Evolutionary conservation across 1,140 invertebrate species (phyloP).

Genomic region (Mya arenaria): DNA sequence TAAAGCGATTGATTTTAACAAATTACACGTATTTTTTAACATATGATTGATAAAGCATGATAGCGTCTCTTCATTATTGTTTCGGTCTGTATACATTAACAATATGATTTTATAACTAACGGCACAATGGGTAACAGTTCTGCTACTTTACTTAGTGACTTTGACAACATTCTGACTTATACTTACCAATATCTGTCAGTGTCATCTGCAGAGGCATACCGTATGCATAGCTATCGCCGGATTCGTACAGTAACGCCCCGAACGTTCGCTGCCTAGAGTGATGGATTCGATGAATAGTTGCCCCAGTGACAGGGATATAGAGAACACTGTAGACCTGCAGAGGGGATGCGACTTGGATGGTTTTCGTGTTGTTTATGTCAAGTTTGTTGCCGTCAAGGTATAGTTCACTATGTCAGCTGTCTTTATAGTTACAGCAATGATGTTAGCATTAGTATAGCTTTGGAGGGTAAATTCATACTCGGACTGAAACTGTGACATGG

Average conservation of each 20-base stretch:
- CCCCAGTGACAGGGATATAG: not conserved
- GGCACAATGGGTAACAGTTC: no score
- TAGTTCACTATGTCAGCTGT: not conserved
- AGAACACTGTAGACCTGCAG: not conserved
- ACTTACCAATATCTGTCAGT: not conserved
- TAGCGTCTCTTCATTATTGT: no score
- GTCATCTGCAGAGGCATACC: not conserved
- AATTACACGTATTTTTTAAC: no score
- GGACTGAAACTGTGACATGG: not conserved
- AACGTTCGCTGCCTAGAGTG: not conserved
- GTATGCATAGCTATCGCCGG: not conserved
- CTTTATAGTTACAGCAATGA: not conserved
- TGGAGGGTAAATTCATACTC: not conserved
- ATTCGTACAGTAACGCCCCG: conserved; percentile 2
- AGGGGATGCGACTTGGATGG: not conserved
- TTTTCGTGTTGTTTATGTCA: not conserved
- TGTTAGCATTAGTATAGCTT: not conserved
- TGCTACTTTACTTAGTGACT: no score
- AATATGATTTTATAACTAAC: no score
- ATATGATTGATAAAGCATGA: no score
- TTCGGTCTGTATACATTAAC: no score
- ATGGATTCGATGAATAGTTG: not conserved
- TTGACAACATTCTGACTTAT: no score
- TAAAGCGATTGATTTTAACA: no score
- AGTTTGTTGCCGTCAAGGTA: conserved; percentile 4